These are phyloP conservation scores for Corythornis madagascariensis DNA, from an alignment of 2,113 vertebrate genomes.

Conservation along the genomic window DNA sequence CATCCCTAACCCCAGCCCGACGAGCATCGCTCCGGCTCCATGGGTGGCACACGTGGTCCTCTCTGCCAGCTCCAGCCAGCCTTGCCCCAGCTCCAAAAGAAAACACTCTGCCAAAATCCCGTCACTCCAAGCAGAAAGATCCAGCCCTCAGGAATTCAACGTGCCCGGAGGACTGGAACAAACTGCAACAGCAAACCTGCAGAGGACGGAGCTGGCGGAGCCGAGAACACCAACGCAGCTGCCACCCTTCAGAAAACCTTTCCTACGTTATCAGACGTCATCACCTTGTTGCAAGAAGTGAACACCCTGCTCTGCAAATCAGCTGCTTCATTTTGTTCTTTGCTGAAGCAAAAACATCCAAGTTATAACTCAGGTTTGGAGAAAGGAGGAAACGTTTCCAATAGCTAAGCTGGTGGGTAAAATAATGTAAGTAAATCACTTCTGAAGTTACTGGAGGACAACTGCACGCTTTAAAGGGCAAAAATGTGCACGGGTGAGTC, in stretches of 20 bases:
- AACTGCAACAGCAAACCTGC: neutral
- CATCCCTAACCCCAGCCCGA: neutral
- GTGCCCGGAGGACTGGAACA: neutral
- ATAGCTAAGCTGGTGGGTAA: neutral
- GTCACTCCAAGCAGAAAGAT: neutral
- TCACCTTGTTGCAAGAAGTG: accelerated
- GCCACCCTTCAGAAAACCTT: neutral
- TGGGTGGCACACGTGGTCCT: neutral
- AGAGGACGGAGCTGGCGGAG: neutral
- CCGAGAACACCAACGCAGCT: neutral
- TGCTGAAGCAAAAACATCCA: neutral
- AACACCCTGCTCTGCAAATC: neutral
- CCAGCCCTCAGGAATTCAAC: neutral
- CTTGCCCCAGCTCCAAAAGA: neutral
- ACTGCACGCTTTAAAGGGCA: neutral
- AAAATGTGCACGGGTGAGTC: neutral
- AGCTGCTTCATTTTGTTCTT: neutral
- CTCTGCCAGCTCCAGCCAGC: neutral
- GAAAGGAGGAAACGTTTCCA: neutral
- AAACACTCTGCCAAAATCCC: constrained; percentile 10
- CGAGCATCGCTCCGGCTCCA: neutral
- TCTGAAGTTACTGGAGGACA: neutral
- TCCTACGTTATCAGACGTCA: accelerated
- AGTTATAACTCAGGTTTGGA: neutral
- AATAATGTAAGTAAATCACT: neutral